Percentiles rank a stretch among this genome's conserved stretches.
phyloP scores from a whole-genome alignment of 1,140 invertebrate genomes.

The Subanguina moxae region DNA sequence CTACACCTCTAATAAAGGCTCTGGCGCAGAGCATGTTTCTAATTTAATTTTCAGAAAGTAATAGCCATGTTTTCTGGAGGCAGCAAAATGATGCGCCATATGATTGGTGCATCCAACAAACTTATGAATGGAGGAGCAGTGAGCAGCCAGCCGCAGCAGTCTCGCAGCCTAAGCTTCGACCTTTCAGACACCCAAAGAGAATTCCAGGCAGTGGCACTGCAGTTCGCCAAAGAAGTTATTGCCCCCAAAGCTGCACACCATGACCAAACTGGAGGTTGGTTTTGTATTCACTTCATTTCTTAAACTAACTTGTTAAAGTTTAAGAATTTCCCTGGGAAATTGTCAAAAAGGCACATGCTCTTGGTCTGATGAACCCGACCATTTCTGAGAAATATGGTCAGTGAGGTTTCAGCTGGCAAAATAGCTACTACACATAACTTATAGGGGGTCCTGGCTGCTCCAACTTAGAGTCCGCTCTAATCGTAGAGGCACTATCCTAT shows the following conservation, averaged over 20 bases:
- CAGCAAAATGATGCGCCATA: not conserved
- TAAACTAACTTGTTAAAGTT: not conserved
- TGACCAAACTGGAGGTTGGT: conserved; percentile 75
- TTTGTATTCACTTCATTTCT: not conserved
- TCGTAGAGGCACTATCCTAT: conserved; percentile 82
- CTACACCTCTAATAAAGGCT: not conserved
- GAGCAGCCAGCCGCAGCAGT: not conserved
- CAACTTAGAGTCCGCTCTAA: conserved; percentile 77
- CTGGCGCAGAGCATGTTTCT: not conserved
- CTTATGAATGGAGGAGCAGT: not conserved
- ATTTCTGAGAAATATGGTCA: conserved; percentile 69
- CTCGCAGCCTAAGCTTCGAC: conserved; percentile 33
- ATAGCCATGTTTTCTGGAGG: not conserved
- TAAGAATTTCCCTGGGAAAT: conserved; percentile 82
- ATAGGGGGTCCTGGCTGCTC: conserved; percentile 53
- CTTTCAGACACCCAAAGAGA: conserved; percentile 44
- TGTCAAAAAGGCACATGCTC: conserved; percentile 82
- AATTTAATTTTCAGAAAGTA: not conserved
- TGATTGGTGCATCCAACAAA: not conserved
- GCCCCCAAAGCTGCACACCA: conserved; percentile 81
- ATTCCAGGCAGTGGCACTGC: conserved; percentile 70
- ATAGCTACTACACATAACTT: not conserved
- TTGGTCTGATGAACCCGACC: conserved; percentile 82
- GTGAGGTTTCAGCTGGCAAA: not conserved
- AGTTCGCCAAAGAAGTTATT: conserved; percentile 87